Base-by-base conservation (phyloP, 2,888 invertebrate species). In the Calameuta idolon region DNA sequence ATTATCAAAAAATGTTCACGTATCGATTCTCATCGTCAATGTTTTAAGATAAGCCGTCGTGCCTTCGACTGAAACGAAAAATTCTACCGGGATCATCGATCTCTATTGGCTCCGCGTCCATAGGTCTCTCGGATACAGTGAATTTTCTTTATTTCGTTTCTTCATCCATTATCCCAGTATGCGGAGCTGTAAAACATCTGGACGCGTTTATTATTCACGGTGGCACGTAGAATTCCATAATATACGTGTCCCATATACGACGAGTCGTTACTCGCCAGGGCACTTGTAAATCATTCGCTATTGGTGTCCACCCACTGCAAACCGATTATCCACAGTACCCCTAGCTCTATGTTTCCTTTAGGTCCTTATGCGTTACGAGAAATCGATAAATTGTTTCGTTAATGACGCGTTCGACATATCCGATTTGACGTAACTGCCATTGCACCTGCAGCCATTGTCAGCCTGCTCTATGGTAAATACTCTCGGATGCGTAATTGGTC, bases 251-350 rank as follows among this genome's bases (percentile, higher is more conserved):
- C 81, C 73, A 76, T 80, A 82, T 80, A 77, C 75, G 77, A 40
- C 74, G 76, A 79, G 77, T 79, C 79, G 81, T 85, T 82, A 78
- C 75, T 69, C 71, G 79, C 69, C 79, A 37, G 81, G 82, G 79
- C 77, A 80, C 81, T 80, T 75, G 85, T 83, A 87, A 85, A 82
- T 83, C 82, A 34, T 73, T 40, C 75, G 35, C 75, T 75, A 81
- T 82, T 76, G 80, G 79, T 80, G 83, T 84, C 83, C 74, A 74
- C 74, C 77, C 71, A 71, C 71, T 33, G 71, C 71, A 34, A 71
- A 34, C 33, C 71, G 71, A 71, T 71, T 71, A 71, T 55, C 55
- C 55, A 55, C 55, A 55, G 55, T 55, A 71, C 71, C 31, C 69
- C 33, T 71, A 12, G 71, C 71, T 34, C 9, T 23, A 9, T 9